A percentile compares a stretch with the other conserved stretches of the same genome.
Conservation (phyloP, 1,140 invertebrate species). For the Aphis gossypii region DNA sequence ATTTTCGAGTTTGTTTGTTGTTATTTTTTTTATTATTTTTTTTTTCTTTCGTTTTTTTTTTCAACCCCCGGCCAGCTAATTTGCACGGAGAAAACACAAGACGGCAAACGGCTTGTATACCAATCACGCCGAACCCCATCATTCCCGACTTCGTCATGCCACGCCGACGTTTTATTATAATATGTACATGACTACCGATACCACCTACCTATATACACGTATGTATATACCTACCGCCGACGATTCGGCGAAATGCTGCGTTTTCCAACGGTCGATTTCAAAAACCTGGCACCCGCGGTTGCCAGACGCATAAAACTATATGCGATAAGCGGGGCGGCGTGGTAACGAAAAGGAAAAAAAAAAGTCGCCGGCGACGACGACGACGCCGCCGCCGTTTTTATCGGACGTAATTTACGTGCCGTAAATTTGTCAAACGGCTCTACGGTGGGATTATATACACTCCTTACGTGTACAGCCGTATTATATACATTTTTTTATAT, state of each 20-base stretch:
- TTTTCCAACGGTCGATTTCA: neutral
- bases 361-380: neutral
- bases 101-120: no score
- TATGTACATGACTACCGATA: no score
- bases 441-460: neutral
- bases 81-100: constrained; percentile 14
- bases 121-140: no score
- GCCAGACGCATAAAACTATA: neutral
- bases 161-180: no score
- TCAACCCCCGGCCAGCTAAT: neutral
- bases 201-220: neutral
- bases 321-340: neutral
- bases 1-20: neutral
- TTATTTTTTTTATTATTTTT: neutral
- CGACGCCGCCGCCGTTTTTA: neutral
- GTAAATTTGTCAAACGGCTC: constrained; percentile 43
- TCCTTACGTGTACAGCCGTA: neutral
- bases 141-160: no score
- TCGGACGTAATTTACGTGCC: constrained; percentile 33
- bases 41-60: no score
- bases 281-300: neutral
- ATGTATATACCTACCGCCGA: no score
- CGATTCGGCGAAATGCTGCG: neutral
- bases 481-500: neutral
- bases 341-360: neutral